A percentile compares a stretch with the other conserved stretches of the same genome.
Evolutionary conservation across 2,113 vertebrate species (phyloP).

Genomic region (Laticauda colubrina): DNA sequence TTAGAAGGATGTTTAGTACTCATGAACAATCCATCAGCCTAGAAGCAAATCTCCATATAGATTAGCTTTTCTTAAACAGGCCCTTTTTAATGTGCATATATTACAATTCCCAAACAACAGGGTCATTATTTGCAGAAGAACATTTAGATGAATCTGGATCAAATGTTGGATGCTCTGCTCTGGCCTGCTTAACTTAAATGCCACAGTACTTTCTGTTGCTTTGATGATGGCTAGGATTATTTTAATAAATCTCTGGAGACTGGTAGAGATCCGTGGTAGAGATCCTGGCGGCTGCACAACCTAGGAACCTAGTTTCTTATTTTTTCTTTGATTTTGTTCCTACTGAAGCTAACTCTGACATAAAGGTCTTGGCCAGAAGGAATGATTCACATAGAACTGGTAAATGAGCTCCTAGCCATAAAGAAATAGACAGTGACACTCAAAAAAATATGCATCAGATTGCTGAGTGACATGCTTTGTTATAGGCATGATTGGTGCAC

Average conservation of each 20-base stretch:
- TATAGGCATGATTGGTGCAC: not conserved
- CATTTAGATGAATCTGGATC: not conserved
- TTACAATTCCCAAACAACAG: not conserved
- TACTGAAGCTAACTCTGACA: not conserved
- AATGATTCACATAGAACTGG: not conserved
- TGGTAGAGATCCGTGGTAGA: not conserved
- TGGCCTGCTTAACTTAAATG: not conserved
- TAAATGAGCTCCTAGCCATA: not conserved
- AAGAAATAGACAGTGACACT: not conserved
- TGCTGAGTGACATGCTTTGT: not conserved
- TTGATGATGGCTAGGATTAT: not conserved
- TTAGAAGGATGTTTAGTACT: not conserved
- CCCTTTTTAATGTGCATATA: not conserved
- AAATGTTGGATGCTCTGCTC: not conserved
- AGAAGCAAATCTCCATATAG: not conserved
- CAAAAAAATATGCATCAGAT: not conserved
- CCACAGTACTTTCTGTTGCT: not conserved
- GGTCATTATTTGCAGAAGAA: not conserved
- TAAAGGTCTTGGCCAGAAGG: not conserved
- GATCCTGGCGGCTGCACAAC: not conserved
- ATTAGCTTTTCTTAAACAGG: not conserved
- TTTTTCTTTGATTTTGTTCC: not conserved
- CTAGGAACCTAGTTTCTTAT: not conserved
- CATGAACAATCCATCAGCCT: not conserved
- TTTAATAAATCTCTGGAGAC: not conserved